A percentile compares a stretch with the other conserved stretches of the same genome.
These are phyloP conservation scores for Cuculus canorus DNA, from an alignment of 2,797 vertebrate genomes.

Conservation along the genomic window DNA sequence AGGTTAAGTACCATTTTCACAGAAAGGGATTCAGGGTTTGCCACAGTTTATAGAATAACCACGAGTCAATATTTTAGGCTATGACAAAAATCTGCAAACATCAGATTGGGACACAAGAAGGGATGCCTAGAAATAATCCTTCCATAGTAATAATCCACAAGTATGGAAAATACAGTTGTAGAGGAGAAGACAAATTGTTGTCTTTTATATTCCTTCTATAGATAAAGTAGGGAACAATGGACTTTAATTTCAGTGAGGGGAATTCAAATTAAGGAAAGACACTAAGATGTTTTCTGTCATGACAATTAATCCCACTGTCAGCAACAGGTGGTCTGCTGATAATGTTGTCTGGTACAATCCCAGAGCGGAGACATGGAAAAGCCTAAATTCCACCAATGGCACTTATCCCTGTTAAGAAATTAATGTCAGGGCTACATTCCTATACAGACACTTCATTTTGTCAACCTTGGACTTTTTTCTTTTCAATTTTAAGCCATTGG, in stretches of 20 bases:
- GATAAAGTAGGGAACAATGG: neutral
- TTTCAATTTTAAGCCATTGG: constrained; percentile 2
- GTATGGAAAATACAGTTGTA: neutral
- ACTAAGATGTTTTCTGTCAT: neutral
- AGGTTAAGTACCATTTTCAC: neutral
- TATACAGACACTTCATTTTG: neutral
- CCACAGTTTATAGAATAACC: neutral
- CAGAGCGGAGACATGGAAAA: neutral
- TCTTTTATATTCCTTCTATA: neutral
- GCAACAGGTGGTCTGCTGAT: neutral
- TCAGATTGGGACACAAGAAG: neutral
- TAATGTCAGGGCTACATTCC: neutral
- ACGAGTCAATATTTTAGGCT: neutral
- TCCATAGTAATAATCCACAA: neutral
- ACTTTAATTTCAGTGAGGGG: neutral
- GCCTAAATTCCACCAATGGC: neutral
- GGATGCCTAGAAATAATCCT: neutral
- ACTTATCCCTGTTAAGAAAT: neutral
- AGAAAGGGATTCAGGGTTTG: neutral
- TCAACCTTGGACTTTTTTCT: neutral
- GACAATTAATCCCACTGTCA: neutral
- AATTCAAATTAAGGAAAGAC: neutral
- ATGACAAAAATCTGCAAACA: neutral
- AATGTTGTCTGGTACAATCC: neutral
- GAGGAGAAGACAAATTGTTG: neutral